These are phyloP conservation scores for Trachelus stipa DNA, from an alignment of 2,888 invertebrate species.

Conservation along the genomic window DNA sequence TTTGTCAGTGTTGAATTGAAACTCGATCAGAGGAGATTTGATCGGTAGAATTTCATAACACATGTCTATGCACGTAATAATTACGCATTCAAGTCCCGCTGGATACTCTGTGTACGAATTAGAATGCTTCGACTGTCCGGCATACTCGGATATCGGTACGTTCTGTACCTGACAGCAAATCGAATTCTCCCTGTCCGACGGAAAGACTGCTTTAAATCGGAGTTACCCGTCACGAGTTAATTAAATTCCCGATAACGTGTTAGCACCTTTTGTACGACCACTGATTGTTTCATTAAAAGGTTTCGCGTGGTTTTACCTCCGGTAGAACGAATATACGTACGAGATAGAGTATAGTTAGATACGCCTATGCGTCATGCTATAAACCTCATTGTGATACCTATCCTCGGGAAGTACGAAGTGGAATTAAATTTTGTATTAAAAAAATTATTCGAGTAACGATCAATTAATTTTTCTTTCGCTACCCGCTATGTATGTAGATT, in stretches of 20 bases:
- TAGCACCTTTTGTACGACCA: background rate
- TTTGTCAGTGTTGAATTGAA: constrained; percentile 4
- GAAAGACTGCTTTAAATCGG: constrained; percentile 26
- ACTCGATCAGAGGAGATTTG: constrained; percentile 24
- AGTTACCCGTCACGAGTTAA: constrained; percentile 35
- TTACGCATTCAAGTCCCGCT: background rate
- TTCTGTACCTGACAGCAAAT: constrained; percentile 4
- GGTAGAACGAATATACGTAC: background rate
- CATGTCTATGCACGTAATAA: background rate
- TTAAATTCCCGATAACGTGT: constrained; percentile 36
- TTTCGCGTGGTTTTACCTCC: background rate
- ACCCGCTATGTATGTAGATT: background rate
- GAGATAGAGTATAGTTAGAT: background rate
- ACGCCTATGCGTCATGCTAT: no score
- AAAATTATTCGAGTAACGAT: background rate
- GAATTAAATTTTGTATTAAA: background rate
- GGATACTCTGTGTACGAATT: background rate
- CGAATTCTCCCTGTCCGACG: background rate
- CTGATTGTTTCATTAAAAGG: background rate
- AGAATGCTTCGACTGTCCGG: background rate
- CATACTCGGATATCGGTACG: constrained; percentile 5
- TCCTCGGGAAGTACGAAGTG: background rate
- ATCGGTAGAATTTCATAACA: constrained; percentile 16
- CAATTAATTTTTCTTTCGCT: background rate
- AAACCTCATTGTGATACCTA: background rate